A percentile compares a stretch with the other conserved stretches of the same genome.
phyloP scores from a whole-genome alignment of 37 sponge, comb jelly and placozoan genomes.

The Agelas oroides region DNA sequence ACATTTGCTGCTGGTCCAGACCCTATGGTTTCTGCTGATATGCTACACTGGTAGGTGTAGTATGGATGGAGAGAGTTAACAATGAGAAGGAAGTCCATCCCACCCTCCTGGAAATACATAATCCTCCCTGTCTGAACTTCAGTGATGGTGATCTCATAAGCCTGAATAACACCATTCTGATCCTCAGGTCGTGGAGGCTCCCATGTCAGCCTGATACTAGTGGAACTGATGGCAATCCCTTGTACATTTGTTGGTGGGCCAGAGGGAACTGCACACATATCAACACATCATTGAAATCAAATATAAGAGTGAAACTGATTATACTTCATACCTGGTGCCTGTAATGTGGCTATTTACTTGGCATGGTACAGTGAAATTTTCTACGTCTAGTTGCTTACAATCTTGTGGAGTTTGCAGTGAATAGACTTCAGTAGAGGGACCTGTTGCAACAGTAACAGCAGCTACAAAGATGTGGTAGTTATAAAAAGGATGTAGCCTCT shows the following conservation, averaged over 20 bases:
- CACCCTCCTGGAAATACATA: constrained; percentile 5
- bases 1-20: neutral
- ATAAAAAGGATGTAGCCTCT: no score
- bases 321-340: no score
- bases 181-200: constrained; percentile 11
- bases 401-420: no score
- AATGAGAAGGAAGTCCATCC: neutral
- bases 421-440: neutral
- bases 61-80: no score
- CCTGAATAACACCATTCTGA: constrained; percentile 39
- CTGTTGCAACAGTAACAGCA: neutral
- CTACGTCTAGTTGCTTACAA: no score
- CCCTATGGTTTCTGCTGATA: no score
- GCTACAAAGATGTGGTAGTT: no score
- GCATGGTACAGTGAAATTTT: no score
- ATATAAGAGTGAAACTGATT: no score
- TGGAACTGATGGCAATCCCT: neutral
- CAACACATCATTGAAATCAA: no score
- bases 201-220: constrained; percentile 25
- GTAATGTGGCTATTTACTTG: no score
- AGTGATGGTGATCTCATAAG: constrained; percentile 9
- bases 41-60: no score
- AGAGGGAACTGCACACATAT: constrained; percentile 23
- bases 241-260: constrained; percentile 43
- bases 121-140: neutral